Base-by-base conservation (phyloP, 2,888 invertebrate species). In the Tupiocoris notatus region DNA sequence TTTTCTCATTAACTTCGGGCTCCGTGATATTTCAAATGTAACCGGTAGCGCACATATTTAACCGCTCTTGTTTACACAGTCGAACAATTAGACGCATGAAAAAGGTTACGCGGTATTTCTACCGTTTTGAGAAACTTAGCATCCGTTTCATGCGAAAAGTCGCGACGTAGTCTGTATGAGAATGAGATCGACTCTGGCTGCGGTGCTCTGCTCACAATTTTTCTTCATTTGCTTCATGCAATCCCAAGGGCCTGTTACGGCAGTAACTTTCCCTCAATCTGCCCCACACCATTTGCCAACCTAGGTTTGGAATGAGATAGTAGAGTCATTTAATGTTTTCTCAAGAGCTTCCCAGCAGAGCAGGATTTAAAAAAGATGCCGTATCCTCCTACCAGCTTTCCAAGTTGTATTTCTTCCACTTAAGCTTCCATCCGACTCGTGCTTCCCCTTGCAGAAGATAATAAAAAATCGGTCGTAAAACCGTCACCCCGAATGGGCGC, bases 311-410 rank as follows among this genome's bases (percentile, higher is more conserved):
- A 59, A n/a, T 20, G 59, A 18, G 20, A 59, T 18, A 59, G 59
- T 59, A 20, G 20, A 59, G 59, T 59, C 59, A 20, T 59, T 59
- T 59, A 59, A 59, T 59, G 59, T 59, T 20, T 59, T 59, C 59
- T 59, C 59, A n/a, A 59, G 59, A n/a, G 39, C 39, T 39, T 12
- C 39, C 39, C 39, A 39, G 39, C 39, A 3, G 59, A 59, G 59
- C 59, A 20, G 17, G 59, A 20, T 18, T 59, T 59, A 18, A 59
- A 59, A 59, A 59, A 59, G 59, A 59, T 59, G 59, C 59, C 17
- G 6, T n/a, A n/a, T 59, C 59, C 59, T 59, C n/a, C 17, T 9
- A 59, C n/a, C 59, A 20, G 59, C 59, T 20, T 59, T 59, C 59
- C 59, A 18, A 20, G 59, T 59, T 59, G 59, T 59, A 59, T 59